Base-by-base conservation (phyloP, 2,888 invertebrate species). In the Lasioglossum malachurum region DNA sequence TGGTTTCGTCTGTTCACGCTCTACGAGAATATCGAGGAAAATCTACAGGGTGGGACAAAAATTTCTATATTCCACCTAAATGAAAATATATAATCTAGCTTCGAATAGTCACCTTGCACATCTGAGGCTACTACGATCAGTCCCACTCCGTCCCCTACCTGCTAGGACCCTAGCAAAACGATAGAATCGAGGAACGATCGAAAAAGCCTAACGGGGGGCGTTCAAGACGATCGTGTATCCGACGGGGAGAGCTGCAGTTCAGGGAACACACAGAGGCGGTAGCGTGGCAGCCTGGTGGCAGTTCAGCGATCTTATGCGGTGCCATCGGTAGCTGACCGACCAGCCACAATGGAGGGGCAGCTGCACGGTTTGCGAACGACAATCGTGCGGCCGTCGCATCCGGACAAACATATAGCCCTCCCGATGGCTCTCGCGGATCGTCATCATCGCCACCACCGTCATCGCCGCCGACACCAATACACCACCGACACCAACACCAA, bases 241-340 rank as follows among this genome's bases (percentile, higher is more conserved):
- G 12, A 23, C 41, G 41, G 8, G 38, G 23, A 5, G 38, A 8
- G 69, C 12, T n/a, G 41, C 12, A 71, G n/a, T 41, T 71, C 12
- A 0, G 69, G n/a, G 64, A 10, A 19, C 44, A 38, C 12, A 12
- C 23, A 41, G 38, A n/a, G n/a, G 35, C 71, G n/a, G 41, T n/a
- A 10, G 38, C 23, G 69, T 71, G 12, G 16, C 31, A 35, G 41
- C n/a, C 12, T 12, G 38, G 71, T 71, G 71, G 71, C 41, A 41
- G 41, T 41, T 41, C n/a, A 23, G 41, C 71, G 71, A 71, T 57
- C 57, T 57, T 95, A 97, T 95, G 93, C 97, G 97, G 93, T 97
- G 97, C 96, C 97, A 97, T 92, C 97, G 96, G 95, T 97, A 97
- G 93, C 96, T 96, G 90, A 97, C 97, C 87, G 96, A 96, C 95